Conservation (phyloP, 2,113 vertebrate genomes). For the Tapirus terrestris region DNA sequence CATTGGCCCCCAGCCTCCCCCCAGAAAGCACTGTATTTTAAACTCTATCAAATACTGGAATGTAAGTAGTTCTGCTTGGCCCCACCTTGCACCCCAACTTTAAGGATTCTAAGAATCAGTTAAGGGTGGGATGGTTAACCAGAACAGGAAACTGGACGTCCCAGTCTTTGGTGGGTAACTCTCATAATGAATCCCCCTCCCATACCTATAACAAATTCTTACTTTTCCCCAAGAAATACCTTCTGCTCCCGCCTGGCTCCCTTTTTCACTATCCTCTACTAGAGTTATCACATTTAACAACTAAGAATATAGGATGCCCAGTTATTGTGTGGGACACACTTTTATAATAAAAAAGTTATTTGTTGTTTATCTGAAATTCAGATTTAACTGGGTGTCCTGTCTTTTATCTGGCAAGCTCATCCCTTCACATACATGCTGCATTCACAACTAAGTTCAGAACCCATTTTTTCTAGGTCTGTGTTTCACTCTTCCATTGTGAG, state of each 20-base stretch:
- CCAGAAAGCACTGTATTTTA: background rate
- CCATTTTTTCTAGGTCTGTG: background rate
- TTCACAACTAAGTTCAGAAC: background rate
- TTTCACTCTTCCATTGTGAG: background rate
- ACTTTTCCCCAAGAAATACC: background rate
- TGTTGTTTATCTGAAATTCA: background rate
- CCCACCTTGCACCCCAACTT: background rate
- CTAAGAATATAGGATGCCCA: background rate
- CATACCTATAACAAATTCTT: background rate
- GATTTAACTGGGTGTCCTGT: background rate
- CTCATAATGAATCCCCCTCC: background rate
- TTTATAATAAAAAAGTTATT: background rate
- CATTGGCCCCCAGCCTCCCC: no score
- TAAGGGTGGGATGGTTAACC: background rate
- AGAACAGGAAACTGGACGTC: background rate
- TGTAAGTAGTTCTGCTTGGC: background rate
- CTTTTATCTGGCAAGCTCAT: background rate
- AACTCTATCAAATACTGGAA: background rate
- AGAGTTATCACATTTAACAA: background rate
- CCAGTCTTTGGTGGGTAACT: background rate
- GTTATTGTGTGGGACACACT: background rate
- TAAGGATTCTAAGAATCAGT: background rate
- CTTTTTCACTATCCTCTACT: background rate
- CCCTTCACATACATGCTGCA: background rate
- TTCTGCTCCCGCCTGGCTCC: background rate